phyloP scores from a whole-genome alignment of 2,888 invertebrate species.

The Rutpela maculata region DNA sequence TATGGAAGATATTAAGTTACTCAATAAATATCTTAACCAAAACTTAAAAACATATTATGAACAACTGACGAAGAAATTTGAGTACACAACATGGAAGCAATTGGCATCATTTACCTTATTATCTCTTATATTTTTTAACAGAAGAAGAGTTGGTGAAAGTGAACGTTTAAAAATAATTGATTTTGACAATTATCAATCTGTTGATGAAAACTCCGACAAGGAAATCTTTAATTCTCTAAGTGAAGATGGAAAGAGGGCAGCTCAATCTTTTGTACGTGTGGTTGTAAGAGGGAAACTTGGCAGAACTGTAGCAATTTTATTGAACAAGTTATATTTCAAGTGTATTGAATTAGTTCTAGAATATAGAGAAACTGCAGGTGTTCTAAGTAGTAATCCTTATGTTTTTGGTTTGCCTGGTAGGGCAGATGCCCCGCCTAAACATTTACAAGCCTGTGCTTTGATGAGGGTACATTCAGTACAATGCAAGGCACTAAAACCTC shows the following conservation, averaged over 20 bases:
- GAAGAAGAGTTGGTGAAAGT: constrained; percentile 48
- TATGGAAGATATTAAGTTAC: constrained; percentile 40
- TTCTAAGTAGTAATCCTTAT: constrained; percentile 40
- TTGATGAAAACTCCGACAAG: constrained; percentile 29
- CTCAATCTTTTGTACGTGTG: not conserved
- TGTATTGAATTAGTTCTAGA: constrained; percentile 44
- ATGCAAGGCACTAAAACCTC: constrained; percentile 58
- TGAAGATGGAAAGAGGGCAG: constrained; percentile 5
- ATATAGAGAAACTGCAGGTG: constrained; percentile 40
- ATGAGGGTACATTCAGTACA: constrained; percentile 53
- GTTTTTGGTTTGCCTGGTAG: constrained; percentile 43
- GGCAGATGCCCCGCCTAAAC: constrained; percentile 24
- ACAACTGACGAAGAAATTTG: constrained; percentile 3
- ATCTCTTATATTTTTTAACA: constrained; percentile 47
- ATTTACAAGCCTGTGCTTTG: constrained; percentile 58
- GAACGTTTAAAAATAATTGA: constrained; percentile 36
- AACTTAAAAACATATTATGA: not conserved
- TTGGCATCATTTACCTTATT: constrained; percentile 40
- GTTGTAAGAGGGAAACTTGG: not conserved
- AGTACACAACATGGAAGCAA: constrained; percentile 15
- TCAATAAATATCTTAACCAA: constrained; percentile 34
- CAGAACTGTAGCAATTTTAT: constrained; percentile 32
- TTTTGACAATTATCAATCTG: constrained; percentile 27
- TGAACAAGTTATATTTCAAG: constrained; percentile 15
- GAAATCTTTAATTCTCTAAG: not conserved